A percentile compares a stretch with the other conserved stretches of the same genome.
These are phyloP conservation scores for Ammospiza caudacuta DNA, from an alignment of 2,113 vertebrate genomes.

Conservation along the genomic window DNA sequence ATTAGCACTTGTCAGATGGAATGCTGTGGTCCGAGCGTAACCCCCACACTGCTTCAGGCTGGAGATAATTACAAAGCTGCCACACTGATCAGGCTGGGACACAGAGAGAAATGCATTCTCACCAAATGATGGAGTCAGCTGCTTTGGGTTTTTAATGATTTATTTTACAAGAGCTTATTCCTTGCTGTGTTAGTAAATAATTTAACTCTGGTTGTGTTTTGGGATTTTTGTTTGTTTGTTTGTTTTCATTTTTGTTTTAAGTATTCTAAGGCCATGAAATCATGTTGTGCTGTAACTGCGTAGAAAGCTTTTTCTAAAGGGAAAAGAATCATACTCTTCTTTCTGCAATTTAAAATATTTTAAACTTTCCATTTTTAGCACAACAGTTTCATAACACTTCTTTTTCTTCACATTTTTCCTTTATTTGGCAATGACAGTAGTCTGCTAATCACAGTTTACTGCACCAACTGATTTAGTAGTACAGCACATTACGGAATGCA, in stretches of 20 bases:
- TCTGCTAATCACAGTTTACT: constrained; percentile 34
- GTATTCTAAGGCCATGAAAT: constrained; percentile 39
- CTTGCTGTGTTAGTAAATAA: constrained; percentile 32
- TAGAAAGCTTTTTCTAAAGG: neutral
- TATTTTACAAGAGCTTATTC: neutral
- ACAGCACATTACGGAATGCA: constrained; percentile 69
- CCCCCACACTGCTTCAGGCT: constrained; percentile 33
- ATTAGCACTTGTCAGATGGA: constrained; percentile 44
- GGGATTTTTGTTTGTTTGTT: neutral
- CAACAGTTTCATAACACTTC: constrained; percentile 46
- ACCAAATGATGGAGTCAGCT: neutral
- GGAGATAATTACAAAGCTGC: constrained; percentile 33
- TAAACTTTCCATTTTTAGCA: constrained; percentile 31
- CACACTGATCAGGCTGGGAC: neutral
- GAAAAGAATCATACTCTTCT: neutral
- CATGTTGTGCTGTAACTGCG: constrained; percentile 1
- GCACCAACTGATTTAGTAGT: constrained; percentile 1
- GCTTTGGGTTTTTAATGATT: neutral
- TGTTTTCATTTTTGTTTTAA: neutral
- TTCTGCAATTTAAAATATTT: neutral
- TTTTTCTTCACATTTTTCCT: constrained; percentile 42
- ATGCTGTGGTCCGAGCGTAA: neutral
- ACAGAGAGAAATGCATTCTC: constrained; percentile 1
- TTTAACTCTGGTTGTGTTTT: neutral
- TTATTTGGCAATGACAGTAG: constrained; percentile 59